Evolutionary conservation across 2,113 vertebrate species (phyloP).

Genomic region (Epinephelus moara): DNA sequence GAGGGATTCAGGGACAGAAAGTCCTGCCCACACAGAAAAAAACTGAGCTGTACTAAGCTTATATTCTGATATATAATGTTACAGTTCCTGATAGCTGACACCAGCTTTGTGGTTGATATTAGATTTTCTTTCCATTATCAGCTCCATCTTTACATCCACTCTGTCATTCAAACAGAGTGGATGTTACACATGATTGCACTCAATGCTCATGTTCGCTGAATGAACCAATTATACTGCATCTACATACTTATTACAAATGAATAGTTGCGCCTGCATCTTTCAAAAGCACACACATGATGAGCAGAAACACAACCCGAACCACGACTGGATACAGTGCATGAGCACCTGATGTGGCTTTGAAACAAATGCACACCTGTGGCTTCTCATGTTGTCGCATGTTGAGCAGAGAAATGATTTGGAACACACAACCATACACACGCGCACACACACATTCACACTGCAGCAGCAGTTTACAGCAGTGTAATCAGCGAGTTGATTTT

Average conservation of each 20-base stretch:
- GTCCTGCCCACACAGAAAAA: neutral
- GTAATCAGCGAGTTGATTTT: constrained; percentile 74
- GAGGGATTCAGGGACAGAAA: constrained; percentile 16
- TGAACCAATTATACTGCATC: constrained; percentile 31
- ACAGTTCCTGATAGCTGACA: constrained; percentile 18
- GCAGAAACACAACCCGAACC: neutral
- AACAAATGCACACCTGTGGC: constrained; percentile 46
- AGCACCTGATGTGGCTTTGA: neutral
- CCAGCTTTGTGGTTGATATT: constrained; percentile 8
- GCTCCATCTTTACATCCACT: constrained; percentile 32
- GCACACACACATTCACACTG: constrained; percentile 17
- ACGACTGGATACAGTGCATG: neutral
- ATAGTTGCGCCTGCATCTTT: constrained; percentile 9
- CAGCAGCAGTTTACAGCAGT: constrained; percentile 55
- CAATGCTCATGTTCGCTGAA: constrained; percentile 26
- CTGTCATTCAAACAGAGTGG: constrained; percentile 36
- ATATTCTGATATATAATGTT: constrained; percentile 12
- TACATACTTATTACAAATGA: constrained; percentile 1
- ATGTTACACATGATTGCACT: constrained; percentile 27
- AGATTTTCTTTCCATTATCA: constrained; percentile 24
- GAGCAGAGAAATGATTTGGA: neutral
- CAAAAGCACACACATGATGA: neutral
- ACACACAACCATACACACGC: constrained; percentile 4
- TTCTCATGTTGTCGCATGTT: constrained; percentile 7
- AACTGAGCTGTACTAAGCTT: constrained; percentile 1